Evolutionary conservation across 2,113 vertebrate genomes (phyloP).

Genomic region (Cheilinus undulatus): DNA sequence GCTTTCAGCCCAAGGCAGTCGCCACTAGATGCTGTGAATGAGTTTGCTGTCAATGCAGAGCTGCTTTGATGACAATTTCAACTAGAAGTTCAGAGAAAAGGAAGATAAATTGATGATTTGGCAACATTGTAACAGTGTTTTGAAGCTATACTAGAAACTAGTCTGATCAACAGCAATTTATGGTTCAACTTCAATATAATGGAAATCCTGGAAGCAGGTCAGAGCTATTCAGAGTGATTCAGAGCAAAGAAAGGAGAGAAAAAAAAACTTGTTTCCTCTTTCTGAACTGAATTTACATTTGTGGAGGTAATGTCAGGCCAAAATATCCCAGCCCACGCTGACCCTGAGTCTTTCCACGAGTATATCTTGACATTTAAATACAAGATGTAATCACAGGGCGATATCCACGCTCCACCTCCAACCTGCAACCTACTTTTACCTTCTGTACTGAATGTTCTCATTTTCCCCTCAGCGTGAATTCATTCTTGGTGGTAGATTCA

Average conservation of each 20-base stretch:
- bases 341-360: slow-evolving; percentile 34
- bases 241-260: not conserved
- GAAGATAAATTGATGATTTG: slow-evolving; percentile 10
- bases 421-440: slow-evolving; percentile 38
- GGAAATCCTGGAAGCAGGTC: not conserved
- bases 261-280: not conserved
- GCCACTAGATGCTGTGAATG: slow-evolving; percentile 32
- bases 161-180: not conserved
- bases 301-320: not conserved
- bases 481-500: slow-evolving; percentile 7
- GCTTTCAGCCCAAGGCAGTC: slow-evolving; percentile 42
- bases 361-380: slow-evolving; percentile 61
- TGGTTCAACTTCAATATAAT: not conserved
- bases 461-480: not conserved
- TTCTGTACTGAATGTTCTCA: slow-evolving; percentile 10
- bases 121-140: not conserved
- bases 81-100: slow-evolving; percentile 20
- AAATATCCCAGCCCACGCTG: slow-evolving; percentile 38
- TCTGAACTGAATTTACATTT: not conserved
- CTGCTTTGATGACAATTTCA: slow-evolving; percentile 37
- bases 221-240: not conserved
- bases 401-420: slow-evolving; percentile 18
- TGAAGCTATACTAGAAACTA: not conserved
- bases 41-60: slow-evolving; percentile 38
- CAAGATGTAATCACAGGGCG: slow-evolving; percentile 38